A percentile compares a stretch with the other conserved stretches of the same genome.
phyloP scores from a whole-genome alignment of 2,113 vertebrate species.

The Craseonycteris thonglongyai region DNA sequence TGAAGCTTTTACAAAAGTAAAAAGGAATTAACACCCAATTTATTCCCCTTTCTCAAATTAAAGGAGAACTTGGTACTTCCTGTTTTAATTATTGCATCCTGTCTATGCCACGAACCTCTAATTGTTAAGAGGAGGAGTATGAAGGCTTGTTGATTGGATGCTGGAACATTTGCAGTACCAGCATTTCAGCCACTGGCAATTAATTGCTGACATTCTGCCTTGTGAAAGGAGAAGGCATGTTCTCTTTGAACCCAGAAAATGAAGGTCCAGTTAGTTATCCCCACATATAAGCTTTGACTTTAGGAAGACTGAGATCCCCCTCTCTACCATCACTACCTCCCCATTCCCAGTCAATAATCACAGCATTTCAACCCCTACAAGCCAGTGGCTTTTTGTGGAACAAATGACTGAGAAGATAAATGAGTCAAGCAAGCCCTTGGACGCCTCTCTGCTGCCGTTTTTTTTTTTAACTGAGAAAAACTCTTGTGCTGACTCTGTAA shows the following conservation, averaged over 20 bases:
- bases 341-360: not conserved
- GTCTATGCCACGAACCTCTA: not conserved
- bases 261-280: not conserved
- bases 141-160: not conserved
- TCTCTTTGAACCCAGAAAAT: not conserved
- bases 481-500: not conserved
- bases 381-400: not conserved
- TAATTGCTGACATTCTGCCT: not conserved
- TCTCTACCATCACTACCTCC: not conserved
- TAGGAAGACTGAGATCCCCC: not conserved
- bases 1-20: slow-evolving; percentile 5
- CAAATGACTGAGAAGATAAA: not conserved
- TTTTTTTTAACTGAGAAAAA: not conserved
- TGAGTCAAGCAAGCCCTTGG: not conserved
- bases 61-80: not conserved
- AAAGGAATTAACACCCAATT: not conserved
- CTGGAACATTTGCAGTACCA: not conserved
- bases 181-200: not conserved
- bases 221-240: not conserved
- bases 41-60: not conserved
- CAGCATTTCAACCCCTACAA: not conserved
- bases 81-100: not conserved
- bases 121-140: slow-evolving; percentile 14
- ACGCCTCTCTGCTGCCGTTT: not conserved
- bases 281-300: not conserved